Evolutionary conservation across 2,113 vertebrate genomes (phyloP).

Genomic region (Cygnus buccinator): DNA sequence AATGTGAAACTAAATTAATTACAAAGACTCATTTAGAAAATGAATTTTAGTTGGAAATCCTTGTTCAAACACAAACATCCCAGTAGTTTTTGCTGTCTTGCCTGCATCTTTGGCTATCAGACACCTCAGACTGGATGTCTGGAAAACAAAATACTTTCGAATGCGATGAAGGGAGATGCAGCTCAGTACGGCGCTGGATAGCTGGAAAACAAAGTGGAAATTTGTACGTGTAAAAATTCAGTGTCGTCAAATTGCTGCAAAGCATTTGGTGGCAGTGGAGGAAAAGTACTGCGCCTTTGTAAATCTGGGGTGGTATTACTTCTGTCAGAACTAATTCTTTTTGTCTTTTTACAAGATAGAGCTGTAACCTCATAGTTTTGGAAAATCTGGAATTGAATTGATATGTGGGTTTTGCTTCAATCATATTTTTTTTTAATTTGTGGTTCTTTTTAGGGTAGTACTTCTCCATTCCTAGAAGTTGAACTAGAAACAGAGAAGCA

Average conservation of each 20-base stretch:
- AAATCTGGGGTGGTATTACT: background rate
- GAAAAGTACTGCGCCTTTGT: too few relatives aligned
- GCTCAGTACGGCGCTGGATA: background rate
- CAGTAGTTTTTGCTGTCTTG: background rate
- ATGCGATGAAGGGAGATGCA: background rate
- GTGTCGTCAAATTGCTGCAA: accelerated
- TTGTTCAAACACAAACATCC: accelerated
- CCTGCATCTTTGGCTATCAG: background rate
- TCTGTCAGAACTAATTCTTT: background rate
- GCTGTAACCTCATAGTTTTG: background rate
- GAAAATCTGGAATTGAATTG: background rate
- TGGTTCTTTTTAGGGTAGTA: background rate
- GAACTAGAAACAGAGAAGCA: background rate
- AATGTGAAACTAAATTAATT: background rate
- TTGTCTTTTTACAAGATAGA: background rate
- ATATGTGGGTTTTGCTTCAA: background rate
- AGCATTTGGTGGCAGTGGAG: background rate
- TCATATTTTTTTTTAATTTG: background rate
- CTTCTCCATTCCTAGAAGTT: background rate
- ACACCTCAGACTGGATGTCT: background rate
- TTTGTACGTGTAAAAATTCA: background rate
- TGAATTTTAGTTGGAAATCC: background rate
- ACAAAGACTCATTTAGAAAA: background rate
- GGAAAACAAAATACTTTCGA: background rate
- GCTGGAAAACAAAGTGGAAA: too few relatives aligned